Evolutionary conservation across 1,140 invertebrate species (phyloP).

Genomic region (Drosophila ironensis): DNA sequence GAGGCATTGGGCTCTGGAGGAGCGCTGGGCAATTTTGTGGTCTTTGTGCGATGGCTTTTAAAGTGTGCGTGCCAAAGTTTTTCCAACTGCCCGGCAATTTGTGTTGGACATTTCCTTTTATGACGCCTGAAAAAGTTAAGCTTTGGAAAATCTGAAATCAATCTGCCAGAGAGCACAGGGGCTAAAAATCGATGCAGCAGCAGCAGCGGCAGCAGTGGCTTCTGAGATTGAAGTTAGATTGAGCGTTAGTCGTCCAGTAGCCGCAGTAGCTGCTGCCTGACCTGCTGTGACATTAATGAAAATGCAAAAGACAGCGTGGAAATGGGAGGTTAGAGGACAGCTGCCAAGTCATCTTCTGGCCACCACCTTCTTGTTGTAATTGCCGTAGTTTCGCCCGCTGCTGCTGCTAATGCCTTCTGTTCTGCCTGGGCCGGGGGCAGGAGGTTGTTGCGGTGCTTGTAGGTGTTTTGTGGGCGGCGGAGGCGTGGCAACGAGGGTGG

Average conservation of each 20-base stretch:
- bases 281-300: slow-evolving; percentile 60
- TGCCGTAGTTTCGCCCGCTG: slow-evolving; percentile 20
- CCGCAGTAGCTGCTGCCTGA: neutral
- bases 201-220: no score
- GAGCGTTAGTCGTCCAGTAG: slow-evolving; percentile 11
- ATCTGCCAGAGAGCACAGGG: slow-evolving; percentile 17
- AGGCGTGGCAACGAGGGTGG: neutral
- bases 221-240: slow-evolving; percentile 48
- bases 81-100: slow-evolving; percentile 5
- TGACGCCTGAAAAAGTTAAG: slow-evolving; percentile 23
- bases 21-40: slow-evolving; percentile 34
- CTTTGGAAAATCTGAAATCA: slow-evolving; percentile 34
- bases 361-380: slow-evolving; percentile 38
- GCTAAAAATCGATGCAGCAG: neutral
- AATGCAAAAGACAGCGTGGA: slow-evolving; percentile 2
- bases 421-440: no score
- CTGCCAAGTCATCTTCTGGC: slow-evolving; percentile 24
- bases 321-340: slow-evolving; percentile 14
- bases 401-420: slow-evolving; percentile 50
- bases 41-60: slow-evolving; percentile 13
- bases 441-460: slow-evolving; percentile 50
- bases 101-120: slow-evolving; percentile 42
- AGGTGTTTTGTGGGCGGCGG: slow-evolving; percentile 3
- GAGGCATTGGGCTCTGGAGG: neutral
- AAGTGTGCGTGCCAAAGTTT: slow-evolving; percentile 28